Evolutionary conservation across 2,888 invertebrate species (phyloP).

Genomic region (Micoletzkya japonica): DNA sequence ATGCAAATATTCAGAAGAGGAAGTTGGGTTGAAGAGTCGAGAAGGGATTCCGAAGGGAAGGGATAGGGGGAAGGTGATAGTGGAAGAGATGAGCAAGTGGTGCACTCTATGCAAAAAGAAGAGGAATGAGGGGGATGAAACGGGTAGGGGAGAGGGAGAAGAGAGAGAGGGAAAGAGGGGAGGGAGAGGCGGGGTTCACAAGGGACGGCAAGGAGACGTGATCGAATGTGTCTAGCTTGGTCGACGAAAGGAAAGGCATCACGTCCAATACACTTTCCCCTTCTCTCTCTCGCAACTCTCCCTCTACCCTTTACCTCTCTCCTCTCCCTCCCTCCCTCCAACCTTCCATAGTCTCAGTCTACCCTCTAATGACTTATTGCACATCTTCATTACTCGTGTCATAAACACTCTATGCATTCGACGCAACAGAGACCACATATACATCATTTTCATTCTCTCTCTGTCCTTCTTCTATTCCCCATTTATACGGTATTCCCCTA

Average conservation of each 20-base stretch:
- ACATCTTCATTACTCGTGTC: too few species aligned
- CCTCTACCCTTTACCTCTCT: not conserved
- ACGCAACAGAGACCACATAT: too few species aligned
- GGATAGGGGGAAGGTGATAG: slow-evolving; percentile 4
- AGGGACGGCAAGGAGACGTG: not conserved
- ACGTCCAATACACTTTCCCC: not conserved
- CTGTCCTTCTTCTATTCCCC: too few species aligned
- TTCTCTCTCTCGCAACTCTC: not conserved
- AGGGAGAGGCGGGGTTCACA: not conserved
- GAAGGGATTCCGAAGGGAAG: slow-evolving; percentile 1
- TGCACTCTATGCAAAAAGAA: not conserved
- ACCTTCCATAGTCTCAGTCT: too few species aligned
- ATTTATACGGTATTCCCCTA: too few species aligned
- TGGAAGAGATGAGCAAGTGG: not conserved
- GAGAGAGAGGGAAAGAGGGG: slow-evolving; percentile 8
- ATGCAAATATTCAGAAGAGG: too few species aligned
- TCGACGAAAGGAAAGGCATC: not conserved
- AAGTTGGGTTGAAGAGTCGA: not conserved
- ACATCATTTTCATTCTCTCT: too few species aligned
- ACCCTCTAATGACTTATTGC: too few species aligned
- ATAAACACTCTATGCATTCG: too few species aligned
- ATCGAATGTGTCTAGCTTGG: not conserved
- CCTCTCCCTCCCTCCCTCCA: not conserved
- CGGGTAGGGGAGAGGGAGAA: not conserved
- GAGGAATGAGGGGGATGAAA: not conserved